Conservation (phyloP, 1,140 invertebrate species). For the Sinonovacula constricta region DNA sequence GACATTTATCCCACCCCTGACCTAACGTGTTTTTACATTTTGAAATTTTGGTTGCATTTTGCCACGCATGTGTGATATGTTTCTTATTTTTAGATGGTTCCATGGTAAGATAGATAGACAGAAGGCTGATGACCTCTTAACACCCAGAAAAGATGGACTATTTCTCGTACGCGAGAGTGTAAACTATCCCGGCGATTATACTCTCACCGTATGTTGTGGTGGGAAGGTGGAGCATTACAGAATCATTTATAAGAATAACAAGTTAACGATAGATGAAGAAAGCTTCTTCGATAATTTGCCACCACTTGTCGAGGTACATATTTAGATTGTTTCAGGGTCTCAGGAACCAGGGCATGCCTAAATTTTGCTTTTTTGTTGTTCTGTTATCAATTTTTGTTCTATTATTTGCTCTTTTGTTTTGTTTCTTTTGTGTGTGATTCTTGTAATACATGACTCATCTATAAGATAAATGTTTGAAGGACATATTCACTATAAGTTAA, state of each 20-base stretch:
- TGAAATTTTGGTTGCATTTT: too few relatives aligned
- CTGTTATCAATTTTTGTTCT: too few relatives aligned
- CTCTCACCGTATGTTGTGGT: slow-evolving; percentile 96
- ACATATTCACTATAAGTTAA: too few relatives aligned
- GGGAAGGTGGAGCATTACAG: slow-evolving; percentile 83
- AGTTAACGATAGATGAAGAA: slow-evolving; percentile 98
- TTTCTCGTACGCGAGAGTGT: slow-evolving; percentile 98
- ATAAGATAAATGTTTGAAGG: too few relatives aligned
- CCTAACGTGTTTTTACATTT: too few relatives aligned
- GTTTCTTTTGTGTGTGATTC: too few relatives aligned
- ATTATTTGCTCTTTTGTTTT: too few relatives aligned
- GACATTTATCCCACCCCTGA: too few relatives aligned
- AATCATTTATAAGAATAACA: slow-evolving; percentile 89
- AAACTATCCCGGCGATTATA: slow-evolving; percentile 99
- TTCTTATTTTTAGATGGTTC: slow-evolving; percentile 89
- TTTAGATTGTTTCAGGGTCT: too few relatives aligned
- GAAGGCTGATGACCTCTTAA: slow-evolving; percentile 92
- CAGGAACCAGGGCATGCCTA: too few relatives aligned
- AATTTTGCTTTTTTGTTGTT: too few relatives aligned
- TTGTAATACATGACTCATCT: too few relatives aligned
- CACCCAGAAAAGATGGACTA: slow-evolving; percentile 88
- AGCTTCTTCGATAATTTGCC: slow-evolving; percentile 98
- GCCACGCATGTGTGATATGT: slow-evolving; percentile 29
- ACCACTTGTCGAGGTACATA: slow-evolving; percentile 94
- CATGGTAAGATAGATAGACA: slow-evolving; percentile 98